phyloP scores from a whole-genome alignment of 2,113 vertebrate genomes.

The Amia ocellicauda region DNA sequence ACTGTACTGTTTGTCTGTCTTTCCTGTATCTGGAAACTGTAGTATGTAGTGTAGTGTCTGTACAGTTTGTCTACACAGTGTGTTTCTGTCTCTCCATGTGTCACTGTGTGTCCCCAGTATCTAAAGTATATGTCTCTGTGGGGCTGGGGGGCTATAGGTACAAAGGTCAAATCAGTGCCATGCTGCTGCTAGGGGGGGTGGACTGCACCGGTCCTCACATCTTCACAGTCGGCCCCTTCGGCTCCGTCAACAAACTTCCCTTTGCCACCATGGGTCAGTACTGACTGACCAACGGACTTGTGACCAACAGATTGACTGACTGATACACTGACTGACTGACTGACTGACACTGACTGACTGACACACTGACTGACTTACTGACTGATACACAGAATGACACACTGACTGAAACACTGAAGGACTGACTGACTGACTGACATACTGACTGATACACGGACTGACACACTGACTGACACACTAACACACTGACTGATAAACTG shows the following conservation, averaged over 20 bases:
- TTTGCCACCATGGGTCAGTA: slow-evolving; percentile 72
- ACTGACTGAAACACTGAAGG: no score
- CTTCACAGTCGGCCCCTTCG: slow-evolving; percentile 69
- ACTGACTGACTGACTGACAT: no score
- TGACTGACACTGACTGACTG: no score
- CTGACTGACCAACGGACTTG: neutral
- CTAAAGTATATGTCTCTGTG: neutral
- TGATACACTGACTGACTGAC: neutral
- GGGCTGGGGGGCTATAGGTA: slow-evolving; percentile 64
- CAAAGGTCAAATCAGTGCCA: slow-evolving; percentile 70
- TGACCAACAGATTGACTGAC: neutral
- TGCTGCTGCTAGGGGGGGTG: slow-evolving; percentile 73
- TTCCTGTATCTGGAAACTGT: no score
- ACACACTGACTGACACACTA: no score
- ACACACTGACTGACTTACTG: no score
- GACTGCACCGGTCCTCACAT: slow-evolving; percentile 71
- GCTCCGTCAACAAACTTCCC: slow-evolving; percentile 59
- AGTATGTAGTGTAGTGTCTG: no score
- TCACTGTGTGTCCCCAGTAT: neutral
- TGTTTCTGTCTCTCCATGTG: neutral
- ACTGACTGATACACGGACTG: no score
- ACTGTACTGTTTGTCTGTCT: no score
- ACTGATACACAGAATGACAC: no score
- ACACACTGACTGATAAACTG: no score
- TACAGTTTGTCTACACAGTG: neutral